Conservation (phyloP, 2,113 vertebrate genomes). For the Xenopus tropicalis region UCB_Xtro_10.0 CM004447.2:12846001-12846500, state of each 20-base stretch:
- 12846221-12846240: slow-evolving; percentile 49
- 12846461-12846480: slow-evolving; percentile 44
- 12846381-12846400: slow-evolving; percentile 47
- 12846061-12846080: too few species aligned
- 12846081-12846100: neutral
- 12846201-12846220: slow-evolving; percentile 50
- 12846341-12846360: slow-evolving; percentile 30
- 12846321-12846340: slow-evolving; percentile 42
- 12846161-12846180: neutral
- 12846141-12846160: too few species aligned
- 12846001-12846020: too few species aligned
- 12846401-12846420: slow-evolving; percentile 42
- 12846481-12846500: slow-evolving; percentile 85
- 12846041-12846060: too few species aligned
- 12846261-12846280: slow-evolving; percentile 48
- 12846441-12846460: slow-evolving; percentile 47
- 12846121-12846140: too few species aligned
- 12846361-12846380: slow-evolving; percentile 45
- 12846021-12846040: too few species aligned
- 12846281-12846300: slow-evolving; percentile 53
- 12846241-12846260: slow-evolving; percentile 51
- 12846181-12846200: slow-evolving; percentile 31
- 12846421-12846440: slow-evolving; percentile 44
- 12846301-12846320: slow-evolving; percentile 45
- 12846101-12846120: neutral